Conservation (phyloP, 2,797 vertebrate species). For the Pelochelys cantorii region DNA sequence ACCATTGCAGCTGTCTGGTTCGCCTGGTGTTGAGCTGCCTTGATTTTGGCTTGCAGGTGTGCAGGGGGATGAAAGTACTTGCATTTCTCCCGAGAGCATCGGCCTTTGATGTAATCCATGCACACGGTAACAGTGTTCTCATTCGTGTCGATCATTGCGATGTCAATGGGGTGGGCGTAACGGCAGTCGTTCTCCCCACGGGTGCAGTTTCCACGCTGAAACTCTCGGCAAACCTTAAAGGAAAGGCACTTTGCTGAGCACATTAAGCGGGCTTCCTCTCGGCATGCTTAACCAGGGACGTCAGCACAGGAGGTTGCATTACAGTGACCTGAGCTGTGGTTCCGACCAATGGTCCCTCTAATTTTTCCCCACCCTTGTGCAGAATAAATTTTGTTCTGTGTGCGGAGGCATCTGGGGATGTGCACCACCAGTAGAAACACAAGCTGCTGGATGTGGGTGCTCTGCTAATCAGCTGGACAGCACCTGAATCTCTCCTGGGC, state of each 20-base stretch:
- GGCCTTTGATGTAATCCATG: slow-evolving; percentile 99
- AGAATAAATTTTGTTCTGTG: too few species aligned
- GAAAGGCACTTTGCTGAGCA: slow-evolving; percentile 60
- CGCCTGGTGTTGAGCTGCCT: slow-evolving; percentile 97
- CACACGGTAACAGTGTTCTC: slow-evolving; percentile 98
- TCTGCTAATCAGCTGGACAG: too few species aligned
- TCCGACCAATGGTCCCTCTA: not conserved
- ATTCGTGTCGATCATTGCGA: slow-evolving; percentile 95
- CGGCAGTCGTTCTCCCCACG: slow-evolving; percentile 97
- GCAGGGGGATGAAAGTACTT: slow-evolving; percentile 99
- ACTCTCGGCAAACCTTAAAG: slow-evolving; percentile 96
- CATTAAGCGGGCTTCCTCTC: not conserved
- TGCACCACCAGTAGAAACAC: too few species aligned
- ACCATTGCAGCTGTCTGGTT: slow-evolving; percentile 93
- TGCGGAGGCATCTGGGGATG: too few species aligned
- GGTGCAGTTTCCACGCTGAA: slow-evolving; percentile 97
- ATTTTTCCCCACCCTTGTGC: too few species aligned
- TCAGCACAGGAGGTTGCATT: not conserved
- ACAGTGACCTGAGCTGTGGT: not conserved
- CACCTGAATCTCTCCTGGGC: too few species aligned
- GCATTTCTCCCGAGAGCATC: slow-evolving; percentile 98
- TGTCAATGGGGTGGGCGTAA: slow-evolving; percentile 95
- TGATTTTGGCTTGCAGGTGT: slow-evolving; percentile 98
- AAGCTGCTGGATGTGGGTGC: too few species aligned
- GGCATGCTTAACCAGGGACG: slow-evolving; percentile 14